phyloP scores from a whole-genome alignment of 2,113 vertebrate species.

The Callipepla californica region DNA sequence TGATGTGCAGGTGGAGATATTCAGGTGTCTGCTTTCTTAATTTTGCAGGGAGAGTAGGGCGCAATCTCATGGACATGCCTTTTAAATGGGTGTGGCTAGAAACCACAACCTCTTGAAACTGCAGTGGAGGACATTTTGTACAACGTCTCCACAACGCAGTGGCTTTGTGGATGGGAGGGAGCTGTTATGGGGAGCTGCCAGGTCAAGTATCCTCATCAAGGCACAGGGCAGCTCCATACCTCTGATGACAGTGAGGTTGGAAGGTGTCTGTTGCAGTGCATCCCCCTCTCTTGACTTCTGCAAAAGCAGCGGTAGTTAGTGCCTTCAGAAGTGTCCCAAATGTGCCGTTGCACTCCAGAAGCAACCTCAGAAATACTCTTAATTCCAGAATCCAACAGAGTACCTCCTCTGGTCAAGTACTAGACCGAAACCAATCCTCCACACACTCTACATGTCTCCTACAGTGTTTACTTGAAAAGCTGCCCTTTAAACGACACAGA shows the following conservation, averaged over 20 bases:
- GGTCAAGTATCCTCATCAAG: neutral
- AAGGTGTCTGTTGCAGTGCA: neutral
- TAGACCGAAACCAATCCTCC: neutral
- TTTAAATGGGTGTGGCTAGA: too few relatives aligned
- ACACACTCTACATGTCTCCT: neutral
- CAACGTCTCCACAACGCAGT: too few relatives aligned
- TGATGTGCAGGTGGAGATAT: too few relatives aligned
- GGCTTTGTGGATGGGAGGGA: neutral
- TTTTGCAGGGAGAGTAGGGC: too few relatives aligned
- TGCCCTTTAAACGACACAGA: neutral
- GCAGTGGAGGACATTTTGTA: too few relatives aligned
- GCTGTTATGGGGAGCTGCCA: neutral
- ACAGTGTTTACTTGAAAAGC: neutral
- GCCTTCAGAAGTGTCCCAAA: neutral
- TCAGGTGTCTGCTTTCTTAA: too few relatives aligned
- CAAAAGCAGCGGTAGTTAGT: neutral
- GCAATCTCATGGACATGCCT: too few relatives aligned
- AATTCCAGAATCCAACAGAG: neutral
- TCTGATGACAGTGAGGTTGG: neutral
- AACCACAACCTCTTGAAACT: too few relatives aligned
- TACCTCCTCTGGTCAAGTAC: neutral
- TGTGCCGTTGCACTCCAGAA: neutral
- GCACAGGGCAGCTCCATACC: neutral
- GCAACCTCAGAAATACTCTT: neutral
- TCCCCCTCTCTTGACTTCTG: neutral